These are phyloP conservation scores for Vireo griseus DNA, from an alignment of 2,797 vertebrate species.

Conservation along the genomic window DNA sequence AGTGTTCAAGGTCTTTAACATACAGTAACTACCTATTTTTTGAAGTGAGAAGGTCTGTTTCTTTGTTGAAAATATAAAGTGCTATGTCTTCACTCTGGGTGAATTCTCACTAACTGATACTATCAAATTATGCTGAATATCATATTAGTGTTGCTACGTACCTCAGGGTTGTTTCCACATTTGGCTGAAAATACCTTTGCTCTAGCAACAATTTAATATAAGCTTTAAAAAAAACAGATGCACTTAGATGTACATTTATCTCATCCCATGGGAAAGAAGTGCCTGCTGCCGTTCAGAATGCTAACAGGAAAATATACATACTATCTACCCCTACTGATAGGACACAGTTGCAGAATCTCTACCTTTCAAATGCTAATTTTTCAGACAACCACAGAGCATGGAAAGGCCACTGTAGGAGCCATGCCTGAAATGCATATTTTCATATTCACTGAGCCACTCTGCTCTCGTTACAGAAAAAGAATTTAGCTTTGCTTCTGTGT, in stretches of 20 bases:
- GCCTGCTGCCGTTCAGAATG: background rate
- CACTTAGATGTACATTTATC: background rate
- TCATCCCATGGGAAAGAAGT: background rate
- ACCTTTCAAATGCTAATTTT: background rate
- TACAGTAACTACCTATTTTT: background rate
- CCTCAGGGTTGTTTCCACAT: background rate
- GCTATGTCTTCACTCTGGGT: background rate
- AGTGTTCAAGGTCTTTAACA: background rate
- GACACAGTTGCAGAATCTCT: background rate
- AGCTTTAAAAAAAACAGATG: background rate
- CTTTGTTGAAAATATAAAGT: background rate
- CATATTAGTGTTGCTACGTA: accelerated
- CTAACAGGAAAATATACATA: background rate
- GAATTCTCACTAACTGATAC: background rate
- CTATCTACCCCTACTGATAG: background rate
- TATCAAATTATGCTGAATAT: background rate
- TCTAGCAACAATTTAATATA: background rate
- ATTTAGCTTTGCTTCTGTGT: background rate
- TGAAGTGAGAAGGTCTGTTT: background rate
- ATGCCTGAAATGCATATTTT: background rate
- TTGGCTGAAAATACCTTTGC: background rate
- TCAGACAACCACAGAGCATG: background rate
- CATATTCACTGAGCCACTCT: background rate
- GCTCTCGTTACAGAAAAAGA: background rate
- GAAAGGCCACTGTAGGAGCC: background rate